These are phyloP conservation scores for Boleophthalmus pectinirostris DNA, from an alignment of 2,113 vertebrate genomes.

Conservation along the genomic window DNA sequence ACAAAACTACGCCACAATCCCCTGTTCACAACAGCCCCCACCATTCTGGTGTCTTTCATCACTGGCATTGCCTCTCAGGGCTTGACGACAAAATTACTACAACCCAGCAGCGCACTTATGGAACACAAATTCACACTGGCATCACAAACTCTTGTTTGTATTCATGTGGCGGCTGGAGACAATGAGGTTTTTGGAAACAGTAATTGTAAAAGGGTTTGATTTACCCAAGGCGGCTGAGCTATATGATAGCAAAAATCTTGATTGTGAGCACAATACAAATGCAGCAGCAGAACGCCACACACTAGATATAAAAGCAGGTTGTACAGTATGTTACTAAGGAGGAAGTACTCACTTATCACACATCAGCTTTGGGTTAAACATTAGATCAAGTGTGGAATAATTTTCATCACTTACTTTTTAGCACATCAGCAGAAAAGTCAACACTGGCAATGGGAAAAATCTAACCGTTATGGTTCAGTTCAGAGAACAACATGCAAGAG, in stretches of 20 bases:
- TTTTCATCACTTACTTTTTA: not conserved
- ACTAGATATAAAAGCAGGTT: not conserved
- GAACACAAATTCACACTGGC: conserved; percentile 43
- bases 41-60: conserved; percentile 22
- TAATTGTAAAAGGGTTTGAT: conserved; percentile 12
- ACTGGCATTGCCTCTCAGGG: conserved; percentile 22
- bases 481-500: not conserved
- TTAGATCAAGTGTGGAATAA: not conserved
- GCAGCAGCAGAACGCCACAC: not conserved
- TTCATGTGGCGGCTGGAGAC: conserved; percentile 26
- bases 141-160: conserved; percentile 27
- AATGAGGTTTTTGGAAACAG: conserved; percentile 13
- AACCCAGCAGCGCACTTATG: conserved; percentile 33
- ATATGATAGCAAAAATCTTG: conserved; percentile 1
- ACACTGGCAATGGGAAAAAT: not conserved
- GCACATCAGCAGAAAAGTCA: not conserved
- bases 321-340: not conserved
- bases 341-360: not conserved
- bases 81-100: conserved; percentile 44
- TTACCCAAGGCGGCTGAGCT: not conserved
- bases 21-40: conserved; percentile 14
- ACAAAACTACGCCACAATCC: conserved; percentile 46
- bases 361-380: not conserved
- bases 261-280: not conserved
- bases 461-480: not conserved